These are phyloP conservation scores for Hydrozoanthus tunicans DNA, from an alignment of 64 coral and sea anemone species.

Conservation along the genomic window DNA sequence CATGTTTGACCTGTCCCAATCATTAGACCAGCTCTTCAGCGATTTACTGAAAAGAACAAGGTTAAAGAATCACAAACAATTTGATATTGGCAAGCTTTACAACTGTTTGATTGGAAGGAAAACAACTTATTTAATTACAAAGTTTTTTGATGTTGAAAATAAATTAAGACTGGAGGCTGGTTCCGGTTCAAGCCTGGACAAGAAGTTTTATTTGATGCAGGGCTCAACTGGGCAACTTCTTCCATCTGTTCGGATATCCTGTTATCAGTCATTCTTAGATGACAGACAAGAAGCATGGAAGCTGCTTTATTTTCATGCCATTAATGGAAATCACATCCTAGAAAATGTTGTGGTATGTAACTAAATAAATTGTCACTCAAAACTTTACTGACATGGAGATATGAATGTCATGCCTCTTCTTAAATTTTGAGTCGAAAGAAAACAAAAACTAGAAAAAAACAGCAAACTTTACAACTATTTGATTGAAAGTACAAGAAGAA, in stretches of 20 bases:
- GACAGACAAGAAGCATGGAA: constrained; percentile 80
- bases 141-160: constrained; percentile 90
- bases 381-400: too few relatives aligned
- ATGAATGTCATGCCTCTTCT: too few relatives aligned
- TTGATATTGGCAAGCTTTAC: constrained; percentile 83
- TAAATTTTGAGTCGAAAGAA: too few relatives aligned
- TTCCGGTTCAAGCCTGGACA: not conserved
- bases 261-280: constrained; percentile 67
- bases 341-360: constrained; percentile 94
- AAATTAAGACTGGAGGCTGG: constrained; percentile 39
- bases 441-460: too few relatives aligned
- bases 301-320: constrained; percentile 76
- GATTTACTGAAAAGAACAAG: constrained; percentile 63
- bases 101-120: constrained; percentile 68
- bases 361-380: not conserved
- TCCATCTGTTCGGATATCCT: constrained; percentile 59
- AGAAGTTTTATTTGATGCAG: not conserved
- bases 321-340: constrained; percentile 80
- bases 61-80: constrained; percentile 10
- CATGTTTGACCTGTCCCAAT: constrained; percentile 59
- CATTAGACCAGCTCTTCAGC: constrained; percentile 67
- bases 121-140: constrained; percentile 71
- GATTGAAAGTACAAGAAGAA: too few relatives aligned
- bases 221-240: not conserved
- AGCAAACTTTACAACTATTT: too few relatives aligned